Percentiles rank a stretch among this genome's conserved stretches.
Evolutionary conservation across 1,140 invertebrate genomes (phyloP).

Genomic region (Mya arenaria): DNA sequence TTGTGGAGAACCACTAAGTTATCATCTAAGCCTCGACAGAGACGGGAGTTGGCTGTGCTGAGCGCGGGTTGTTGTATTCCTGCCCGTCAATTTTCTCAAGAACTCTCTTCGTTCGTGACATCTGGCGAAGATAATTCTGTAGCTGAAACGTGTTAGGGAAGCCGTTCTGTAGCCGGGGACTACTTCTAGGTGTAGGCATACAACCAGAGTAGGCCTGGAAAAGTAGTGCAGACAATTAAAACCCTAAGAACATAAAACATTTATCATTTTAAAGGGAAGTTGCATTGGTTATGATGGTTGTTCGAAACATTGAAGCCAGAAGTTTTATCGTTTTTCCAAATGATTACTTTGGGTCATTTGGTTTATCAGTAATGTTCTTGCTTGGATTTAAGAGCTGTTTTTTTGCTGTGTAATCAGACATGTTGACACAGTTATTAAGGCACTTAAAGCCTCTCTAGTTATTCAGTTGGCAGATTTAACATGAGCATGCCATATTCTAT

Average conservation of each 20-base stretch:
- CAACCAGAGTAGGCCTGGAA: slow-evolving; percentile 40
- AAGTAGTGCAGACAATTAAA: background rate
- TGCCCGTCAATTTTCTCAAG: slow-evolving; percentile 62
- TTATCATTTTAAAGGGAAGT: background rate
- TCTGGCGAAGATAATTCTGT: slow-evolving; percentile 67
- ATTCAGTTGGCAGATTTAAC: too few species aligned
- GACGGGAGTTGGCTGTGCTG: slow-evolving; percentile 40
- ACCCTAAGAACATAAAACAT: background rate
- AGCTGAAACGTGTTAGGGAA: slow-evolving; percentile 59
- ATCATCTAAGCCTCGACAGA: slow-evolving; percentile 4
- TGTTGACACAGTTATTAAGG: too few species aligned
- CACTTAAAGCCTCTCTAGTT: too few species aligned
- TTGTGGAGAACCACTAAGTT: background rate
- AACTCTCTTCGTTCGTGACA: slow-evolving; percentile 58
- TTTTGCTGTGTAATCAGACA: too few species aligned
- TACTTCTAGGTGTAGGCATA: slow-evolving; percentile 34
- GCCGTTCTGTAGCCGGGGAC: slow-evolving; percentile 29
- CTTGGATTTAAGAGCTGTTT: too few species aligned
- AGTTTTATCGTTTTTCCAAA: background rate
- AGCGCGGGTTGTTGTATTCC: slow-evolving; percentile 45
- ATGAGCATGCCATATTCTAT: too few species aligned
- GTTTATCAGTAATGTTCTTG: too few species aligned
- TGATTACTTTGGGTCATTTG: too few species aligned
- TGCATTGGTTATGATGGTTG: background rate
- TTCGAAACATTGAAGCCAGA: background rate